Percentiles rank a stretch among this genome's conserved stretches.
phyloP scores from a whole-genome alignment of 2,797 vertebrate species.

The Gallinago nigripennis region DNA sequence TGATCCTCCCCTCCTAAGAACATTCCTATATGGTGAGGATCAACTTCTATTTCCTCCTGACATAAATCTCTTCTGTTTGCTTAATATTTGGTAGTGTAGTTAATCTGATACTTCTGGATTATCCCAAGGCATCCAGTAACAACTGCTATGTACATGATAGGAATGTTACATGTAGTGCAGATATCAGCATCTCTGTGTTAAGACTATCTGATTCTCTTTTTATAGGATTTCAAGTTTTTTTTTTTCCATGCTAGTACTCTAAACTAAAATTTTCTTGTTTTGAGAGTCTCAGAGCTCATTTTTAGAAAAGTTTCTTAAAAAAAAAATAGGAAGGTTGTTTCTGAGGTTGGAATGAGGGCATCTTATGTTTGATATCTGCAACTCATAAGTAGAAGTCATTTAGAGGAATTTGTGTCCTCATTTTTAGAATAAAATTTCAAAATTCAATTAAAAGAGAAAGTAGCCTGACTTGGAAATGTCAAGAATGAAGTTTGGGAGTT shows the following conservation, averaged over 20 bases:
- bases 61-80: conserved; percentile 27
- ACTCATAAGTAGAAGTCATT: accelerated
- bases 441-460: not conserved
- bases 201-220: not conserved
- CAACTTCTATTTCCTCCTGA: conserved; percentile 25
- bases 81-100: not conserved
- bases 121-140: not conserved
- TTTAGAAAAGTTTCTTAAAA: not conserved
- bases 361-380: not conserved
- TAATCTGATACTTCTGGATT: not conserved
- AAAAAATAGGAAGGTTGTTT: not conserved
- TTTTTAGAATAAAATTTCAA: not conserved
- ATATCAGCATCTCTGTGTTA: not conserved
- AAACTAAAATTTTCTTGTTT: not conserved
- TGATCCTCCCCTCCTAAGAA: conserved; percentile 35
- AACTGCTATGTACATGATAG: not conserved
- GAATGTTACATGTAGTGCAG: not conserved
- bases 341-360: not conserved
- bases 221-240: not conserved
- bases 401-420: not conserved
- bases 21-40: not conserved
- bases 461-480: not conserved
- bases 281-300: not conserved
- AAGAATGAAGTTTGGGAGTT: not conserved
- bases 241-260: not conserved